Evolutionary conservation across 2,113 vertebrate genomes (phyloP).

Genomic region (Zosterops japonicus): DNA sequence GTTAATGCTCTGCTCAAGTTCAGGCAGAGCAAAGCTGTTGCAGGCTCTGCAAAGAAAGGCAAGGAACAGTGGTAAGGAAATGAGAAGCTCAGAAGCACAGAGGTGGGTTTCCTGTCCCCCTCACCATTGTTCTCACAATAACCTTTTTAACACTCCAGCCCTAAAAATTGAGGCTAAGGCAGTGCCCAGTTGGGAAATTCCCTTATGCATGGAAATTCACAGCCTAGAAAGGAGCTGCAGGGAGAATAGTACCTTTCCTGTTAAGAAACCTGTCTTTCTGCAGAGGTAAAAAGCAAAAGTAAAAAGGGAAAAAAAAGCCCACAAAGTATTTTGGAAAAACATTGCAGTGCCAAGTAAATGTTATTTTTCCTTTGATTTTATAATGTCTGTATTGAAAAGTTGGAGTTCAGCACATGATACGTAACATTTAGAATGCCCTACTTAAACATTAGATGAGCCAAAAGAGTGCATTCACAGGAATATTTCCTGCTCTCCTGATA

Average conservation of each 20-base stretch:
- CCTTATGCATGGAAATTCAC: background rate
- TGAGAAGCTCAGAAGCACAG: background rate
- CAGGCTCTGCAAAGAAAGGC: background rate
- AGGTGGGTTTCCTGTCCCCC: background rate
- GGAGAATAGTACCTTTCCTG: background rate
- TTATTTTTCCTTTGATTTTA: background rate
- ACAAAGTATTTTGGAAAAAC: background rate
- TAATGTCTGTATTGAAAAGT: background rate
- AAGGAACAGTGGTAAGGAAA: background rate
- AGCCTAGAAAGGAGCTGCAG: background rate
- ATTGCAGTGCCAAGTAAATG: background rate
- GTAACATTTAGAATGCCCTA: background rate
- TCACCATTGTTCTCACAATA: background rate
- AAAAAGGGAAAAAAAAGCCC: background rate
- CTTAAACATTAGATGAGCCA: background rate
- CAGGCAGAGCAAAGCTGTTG: background rate
- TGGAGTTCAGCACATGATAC: background rate
- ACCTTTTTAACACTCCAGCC: background rate
- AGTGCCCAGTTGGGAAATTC: background rate
- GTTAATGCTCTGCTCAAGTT: background rate
- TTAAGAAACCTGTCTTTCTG: background rate
- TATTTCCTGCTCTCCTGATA: background rate
- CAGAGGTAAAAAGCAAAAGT: background rate
- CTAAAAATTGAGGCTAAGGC: background rate
- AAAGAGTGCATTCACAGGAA: background rate